Evolutionary conservation across 2,888 invertebrate species (phyloP), one percentile per base, ranked within the genome.

Genomic region (Aricia artaxerxes): DNA sequence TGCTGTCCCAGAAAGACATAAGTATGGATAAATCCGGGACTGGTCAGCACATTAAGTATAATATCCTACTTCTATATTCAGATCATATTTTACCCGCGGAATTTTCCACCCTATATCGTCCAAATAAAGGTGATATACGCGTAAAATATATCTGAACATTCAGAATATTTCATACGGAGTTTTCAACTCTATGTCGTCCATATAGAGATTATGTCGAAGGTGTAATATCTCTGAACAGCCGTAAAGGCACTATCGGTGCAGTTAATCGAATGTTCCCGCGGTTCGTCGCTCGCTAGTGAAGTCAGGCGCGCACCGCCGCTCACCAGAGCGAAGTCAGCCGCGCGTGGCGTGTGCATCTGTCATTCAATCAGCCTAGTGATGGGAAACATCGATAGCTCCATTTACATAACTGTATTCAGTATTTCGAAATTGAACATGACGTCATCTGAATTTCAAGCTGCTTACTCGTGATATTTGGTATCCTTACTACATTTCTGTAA

Each of bases 261-360:
- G 69, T 69, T 69, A 69, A 69, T 69, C 35, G 69, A 69, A 64
- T 31, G 69, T 13, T 16, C 64, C 31, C 35, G 69, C 69, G 69
- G 69, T 69, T 69, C 69, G 13, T 13, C 69, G 69, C 69, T 69
- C 69, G 38, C 35, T 9, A 69, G 69, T 69, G 69, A 69, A 69
- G 69, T 69, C 35, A 69, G 69, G 69, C 69, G 69, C 35, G 35
- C 13, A 35, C 35, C 69, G 35, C 35, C 69, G 69, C 69, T 69
- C 69, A 31, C 64, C 24, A 69, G 69, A 69, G 69, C 13, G 69
- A 69, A 69, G 35, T 69, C 69, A 69, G 69, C 69, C 69, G 69
- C 69, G 35, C 69, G 69, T 69, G 35, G 11, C 16, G 69, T 69
- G 69, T 69, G 69, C 69, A 69, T 69, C 69, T 69, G 69, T 69